A percentile compares a stretch with the other conserved stretches of the same genome.
Evolutionary conservation across 2,888 invertebrate species (phyloP).

Genomic region (Papilio gigon): DNA sequence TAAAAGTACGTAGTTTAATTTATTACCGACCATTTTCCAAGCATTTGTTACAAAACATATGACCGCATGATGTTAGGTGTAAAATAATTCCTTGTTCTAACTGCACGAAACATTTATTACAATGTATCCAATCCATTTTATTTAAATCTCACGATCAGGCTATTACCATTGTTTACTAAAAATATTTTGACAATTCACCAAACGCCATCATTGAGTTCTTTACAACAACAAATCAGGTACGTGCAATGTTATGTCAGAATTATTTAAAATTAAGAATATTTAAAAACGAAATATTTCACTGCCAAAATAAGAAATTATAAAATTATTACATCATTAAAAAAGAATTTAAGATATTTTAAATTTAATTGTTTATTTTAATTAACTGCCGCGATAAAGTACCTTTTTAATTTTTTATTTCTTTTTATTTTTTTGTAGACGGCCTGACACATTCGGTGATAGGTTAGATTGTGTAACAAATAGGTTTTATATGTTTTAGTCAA

Average conservation of each 20-base stretch:
- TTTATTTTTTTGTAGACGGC: background rate
- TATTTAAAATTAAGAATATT: background rate
- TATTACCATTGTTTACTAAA: background rate
- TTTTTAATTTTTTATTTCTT: conserved; percentile 8
- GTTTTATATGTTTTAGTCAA: background rate
- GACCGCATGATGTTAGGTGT: conserved; percentile 79
- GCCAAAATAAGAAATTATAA: background rate
- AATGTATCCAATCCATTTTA: conserved; percentile 80
- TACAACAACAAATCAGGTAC: background rate
- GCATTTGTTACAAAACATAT: conserved; percentile 80
- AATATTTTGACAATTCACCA: conserved; percentile 10
- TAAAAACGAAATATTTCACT: background rate
- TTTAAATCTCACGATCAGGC: conserved; percentile 19
- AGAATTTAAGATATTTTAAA: background rate
- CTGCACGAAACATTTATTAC: conserved; percentile 77
- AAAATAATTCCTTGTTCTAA: conserved; percentile 72
- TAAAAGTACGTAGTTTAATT: background rate
- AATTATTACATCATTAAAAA: background rate
- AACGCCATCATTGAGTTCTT: conserved; percentile 7
- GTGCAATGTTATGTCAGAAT: background rate
- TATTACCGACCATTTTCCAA: conserved; percentile 67
- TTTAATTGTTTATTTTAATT: background rate
- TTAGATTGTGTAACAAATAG: no score
- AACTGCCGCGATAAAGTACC: background rate
- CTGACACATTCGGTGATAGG: background rate